Evolutionary conservation across 2,113 vertebrate genomes (phyloP).

Genomic region (Apus apus): DNA sequence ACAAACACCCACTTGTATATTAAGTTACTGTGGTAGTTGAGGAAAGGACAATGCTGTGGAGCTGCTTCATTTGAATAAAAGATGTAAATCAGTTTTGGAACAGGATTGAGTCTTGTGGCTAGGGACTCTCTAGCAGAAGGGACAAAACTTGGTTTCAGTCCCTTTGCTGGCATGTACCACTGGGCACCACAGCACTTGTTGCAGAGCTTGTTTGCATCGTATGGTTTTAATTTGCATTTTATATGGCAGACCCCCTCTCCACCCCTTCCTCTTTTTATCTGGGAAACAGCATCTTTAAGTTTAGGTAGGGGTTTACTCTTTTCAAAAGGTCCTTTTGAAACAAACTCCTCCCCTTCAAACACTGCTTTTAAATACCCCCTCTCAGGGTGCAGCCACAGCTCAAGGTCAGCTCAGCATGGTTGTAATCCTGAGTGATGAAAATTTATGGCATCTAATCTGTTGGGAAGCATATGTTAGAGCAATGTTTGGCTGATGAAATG

Average conservation of each 20-base stretch:
- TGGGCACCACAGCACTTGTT: fast-evolving
- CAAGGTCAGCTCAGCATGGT: not conserved
- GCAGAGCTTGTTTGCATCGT: not conserved
- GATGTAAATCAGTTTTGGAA: not conserved
- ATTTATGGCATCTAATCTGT: not conserved
- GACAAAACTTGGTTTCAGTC: not conserved
- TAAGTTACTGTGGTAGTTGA: not conserved
- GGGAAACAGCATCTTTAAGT: not conserved
- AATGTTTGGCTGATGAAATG: not conserved
- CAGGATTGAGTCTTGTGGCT: not conserved
- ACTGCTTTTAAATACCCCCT: not conserved
- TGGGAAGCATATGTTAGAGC: not conserved
- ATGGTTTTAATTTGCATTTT: not conserved
- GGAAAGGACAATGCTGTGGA: not conserved
- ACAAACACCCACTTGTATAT: fast-evolving
- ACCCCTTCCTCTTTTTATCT: not conserved
- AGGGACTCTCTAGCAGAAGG: not conserved
- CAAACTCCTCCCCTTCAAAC: fast-evolving
- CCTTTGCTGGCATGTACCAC: not conserved
- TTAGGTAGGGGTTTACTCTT: not conserved
- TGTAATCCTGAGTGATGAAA: not conserved
- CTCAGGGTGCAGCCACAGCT: not conserved
- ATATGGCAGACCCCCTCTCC: not conserved
- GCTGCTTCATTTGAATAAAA: not conserved
- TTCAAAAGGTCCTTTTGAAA: not conserved